Conservation (phyloP, 2,797 vertebrate species). For the Catamblyrhynchus diadema region DNA sequence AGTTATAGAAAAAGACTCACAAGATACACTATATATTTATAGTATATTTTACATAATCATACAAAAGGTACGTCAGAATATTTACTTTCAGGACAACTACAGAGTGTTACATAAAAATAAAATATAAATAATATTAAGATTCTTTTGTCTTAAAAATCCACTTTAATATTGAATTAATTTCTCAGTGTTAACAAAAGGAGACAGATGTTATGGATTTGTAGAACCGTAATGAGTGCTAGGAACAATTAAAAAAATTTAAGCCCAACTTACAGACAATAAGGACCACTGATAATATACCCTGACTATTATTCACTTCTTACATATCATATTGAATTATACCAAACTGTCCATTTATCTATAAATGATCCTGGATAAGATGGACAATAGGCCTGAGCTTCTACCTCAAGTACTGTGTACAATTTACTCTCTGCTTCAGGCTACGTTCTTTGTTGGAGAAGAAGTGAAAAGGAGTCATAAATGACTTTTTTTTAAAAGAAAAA, state of each 20-base stretch:
- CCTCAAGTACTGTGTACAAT: neutral
- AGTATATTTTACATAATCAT: neutral
- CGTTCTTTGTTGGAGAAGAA: neutral
- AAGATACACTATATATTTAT: neutral
- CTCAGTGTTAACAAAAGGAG: neutral
- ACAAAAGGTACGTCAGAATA: neutral
- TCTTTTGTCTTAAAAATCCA: neutral
- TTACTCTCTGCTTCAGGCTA: neutral
- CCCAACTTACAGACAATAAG: neutral
- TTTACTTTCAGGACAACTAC: slow-evolving; percentile 47
- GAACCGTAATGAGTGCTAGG: neutral
- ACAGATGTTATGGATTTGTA: neutral
- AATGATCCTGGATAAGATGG: neutral
- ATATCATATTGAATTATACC: neutral
- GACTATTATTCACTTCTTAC: neutral
- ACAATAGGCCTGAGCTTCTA: neutral
- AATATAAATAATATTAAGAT: neutral
- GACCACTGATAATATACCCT: neutral
- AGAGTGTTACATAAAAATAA: neutral
- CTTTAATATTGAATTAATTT: neutral
- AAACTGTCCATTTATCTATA: neutral
- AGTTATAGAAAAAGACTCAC: neutral
- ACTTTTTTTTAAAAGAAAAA: neutral
- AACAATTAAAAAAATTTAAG: neutral
- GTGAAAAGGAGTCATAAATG: neutral